Conservation (phyloP, 2,797 vertebrate species). For the Ctenosaura bakeri region DNA sequence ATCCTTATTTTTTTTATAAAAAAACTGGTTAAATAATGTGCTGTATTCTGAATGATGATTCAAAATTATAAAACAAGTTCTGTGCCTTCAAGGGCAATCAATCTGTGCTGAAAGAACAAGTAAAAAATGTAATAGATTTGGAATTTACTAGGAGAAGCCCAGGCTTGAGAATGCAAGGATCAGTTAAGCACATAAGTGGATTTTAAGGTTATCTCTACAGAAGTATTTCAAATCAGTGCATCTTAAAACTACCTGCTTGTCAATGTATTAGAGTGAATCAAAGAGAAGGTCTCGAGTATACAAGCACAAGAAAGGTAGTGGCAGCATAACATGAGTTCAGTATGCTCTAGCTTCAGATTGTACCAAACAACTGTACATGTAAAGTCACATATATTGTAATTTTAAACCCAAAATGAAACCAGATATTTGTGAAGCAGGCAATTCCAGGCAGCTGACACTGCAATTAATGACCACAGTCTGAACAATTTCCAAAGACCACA, state of each 20-base stretch:
- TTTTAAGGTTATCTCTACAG: neutral
- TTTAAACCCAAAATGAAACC: neutral
- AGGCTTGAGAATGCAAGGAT: neutral
- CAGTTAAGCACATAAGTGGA: neutral
- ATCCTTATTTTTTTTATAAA: neutral
- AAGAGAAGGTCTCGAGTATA: neutral
- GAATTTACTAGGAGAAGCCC: neutral
- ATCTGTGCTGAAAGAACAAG: neutral
- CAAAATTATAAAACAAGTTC: neutral
- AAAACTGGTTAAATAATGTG: neutral
- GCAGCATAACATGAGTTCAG: neutral
- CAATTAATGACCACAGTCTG: neutral
- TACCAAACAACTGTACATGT: neutral
- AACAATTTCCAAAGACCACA: neutral
- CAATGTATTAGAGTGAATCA: neutral
- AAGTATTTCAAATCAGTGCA: constrained; percentile 12
- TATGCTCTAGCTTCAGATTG: neutral
- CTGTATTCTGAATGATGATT: neutral
- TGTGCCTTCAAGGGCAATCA: neutral
- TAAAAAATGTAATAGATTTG: neutral
- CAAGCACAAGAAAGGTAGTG: neutral
- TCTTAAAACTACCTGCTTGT: neutral
- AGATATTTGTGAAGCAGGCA: neutral
- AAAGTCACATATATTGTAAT: neutral
- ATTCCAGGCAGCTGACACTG: neutral